Evolutionary conservation across 2,797 vertebrate species (phyloP).

Genomic region (Merluccius polli): DNA sequence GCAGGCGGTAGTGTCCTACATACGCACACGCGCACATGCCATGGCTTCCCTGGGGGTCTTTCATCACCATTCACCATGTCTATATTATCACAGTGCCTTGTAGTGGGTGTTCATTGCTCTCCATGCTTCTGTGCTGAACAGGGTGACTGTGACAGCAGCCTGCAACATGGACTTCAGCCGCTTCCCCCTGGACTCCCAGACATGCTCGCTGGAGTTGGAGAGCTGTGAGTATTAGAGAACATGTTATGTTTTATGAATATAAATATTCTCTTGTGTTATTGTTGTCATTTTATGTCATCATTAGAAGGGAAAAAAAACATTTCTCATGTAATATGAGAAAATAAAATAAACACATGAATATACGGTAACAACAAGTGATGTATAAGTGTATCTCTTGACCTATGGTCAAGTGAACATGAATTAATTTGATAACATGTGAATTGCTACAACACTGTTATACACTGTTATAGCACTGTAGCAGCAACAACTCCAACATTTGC

Average conservation of each 20-base stretch:
- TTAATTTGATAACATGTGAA: neutral
- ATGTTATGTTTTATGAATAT: neutral
- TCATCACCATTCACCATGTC: neutral
- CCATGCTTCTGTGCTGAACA: conserved; percentile 43
- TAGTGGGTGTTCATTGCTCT: neutral
- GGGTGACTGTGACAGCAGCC: conserved; percentile 93
- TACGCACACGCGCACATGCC: neutral
- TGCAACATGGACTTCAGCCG: conserved; percentile 98
- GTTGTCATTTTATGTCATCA: neutral
- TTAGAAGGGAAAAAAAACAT: neutral
- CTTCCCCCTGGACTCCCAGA: conserved; percentile 93
- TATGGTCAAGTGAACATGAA: neutral
- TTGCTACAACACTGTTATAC: neutral
- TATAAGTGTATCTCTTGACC: neutral
- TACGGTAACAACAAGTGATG: neutral
- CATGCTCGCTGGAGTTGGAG: conserved; percentile 91
- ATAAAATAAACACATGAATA: neutral
- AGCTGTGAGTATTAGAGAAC: conserved; percentile 80
- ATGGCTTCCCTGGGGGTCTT: neutral
- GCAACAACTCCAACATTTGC: neutral
- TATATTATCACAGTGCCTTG: neutral
- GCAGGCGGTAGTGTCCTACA: neutral
- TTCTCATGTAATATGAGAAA: neutral
- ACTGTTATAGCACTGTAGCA: neutral
- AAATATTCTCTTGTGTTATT: neutral